Conservation (phyloP, 2,797 vertebrate genomes). For the Echiichthys vipera region DNA sequence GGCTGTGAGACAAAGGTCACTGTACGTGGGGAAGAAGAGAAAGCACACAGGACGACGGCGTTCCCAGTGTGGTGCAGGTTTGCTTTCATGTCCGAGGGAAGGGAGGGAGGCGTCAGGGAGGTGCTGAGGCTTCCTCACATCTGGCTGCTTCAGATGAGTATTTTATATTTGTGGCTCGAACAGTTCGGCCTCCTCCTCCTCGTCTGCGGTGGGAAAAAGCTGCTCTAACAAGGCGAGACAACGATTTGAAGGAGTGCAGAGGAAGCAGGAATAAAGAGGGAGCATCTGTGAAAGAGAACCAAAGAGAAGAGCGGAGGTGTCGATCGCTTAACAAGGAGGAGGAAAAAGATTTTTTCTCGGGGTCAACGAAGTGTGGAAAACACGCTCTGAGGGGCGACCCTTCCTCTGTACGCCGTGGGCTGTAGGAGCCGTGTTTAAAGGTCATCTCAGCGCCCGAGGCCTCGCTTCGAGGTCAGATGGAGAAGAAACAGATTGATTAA, state of each 20-base stretch:
- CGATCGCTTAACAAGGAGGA: constrained; percentile 34
- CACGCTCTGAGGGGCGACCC: constrained; percentile 2
- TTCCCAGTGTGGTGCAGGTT: constrained; percentile 2
- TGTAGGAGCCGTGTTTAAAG: constrained; percentile 27
- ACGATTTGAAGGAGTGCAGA: constrained; percentile 10
- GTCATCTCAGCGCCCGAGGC: constrained; percentile 25
- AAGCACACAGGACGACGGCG: not conserved
- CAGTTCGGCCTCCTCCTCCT: not conserved
- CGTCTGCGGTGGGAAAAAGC: not conserved
- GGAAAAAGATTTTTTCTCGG: constrained; percentile 7
- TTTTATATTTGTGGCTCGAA: constrained; percentile 38
- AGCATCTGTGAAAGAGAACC: not conserved
- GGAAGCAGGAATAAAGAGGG: not conserved
- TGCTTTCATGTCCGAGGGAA: constrained; percentile 25
- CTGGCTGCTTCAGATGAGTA: constrained; percentile 31
- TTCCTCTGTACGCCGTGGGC: not conserved
- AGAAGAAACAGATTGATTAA: not conserved
- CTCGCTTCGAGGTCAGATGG: not conserved
- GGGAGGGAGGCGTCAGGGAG: not conserved
- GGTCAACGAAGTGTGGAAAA: constrained; percentile 34
- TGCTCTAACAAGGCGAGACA: constrained; percentile 29
- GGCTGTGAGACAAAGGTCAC: constrained; percentile 41
- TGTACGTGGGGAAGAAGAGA: constrained; percentile 6
- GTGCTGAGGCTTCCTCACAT: constrained; percentile 26
- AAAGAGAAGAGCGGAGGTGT: constrained; percentile 8